phyloP scores from a whole-genome alignment of 2,113 vertebrate genomes.

The Micromys minutus region DNA sequence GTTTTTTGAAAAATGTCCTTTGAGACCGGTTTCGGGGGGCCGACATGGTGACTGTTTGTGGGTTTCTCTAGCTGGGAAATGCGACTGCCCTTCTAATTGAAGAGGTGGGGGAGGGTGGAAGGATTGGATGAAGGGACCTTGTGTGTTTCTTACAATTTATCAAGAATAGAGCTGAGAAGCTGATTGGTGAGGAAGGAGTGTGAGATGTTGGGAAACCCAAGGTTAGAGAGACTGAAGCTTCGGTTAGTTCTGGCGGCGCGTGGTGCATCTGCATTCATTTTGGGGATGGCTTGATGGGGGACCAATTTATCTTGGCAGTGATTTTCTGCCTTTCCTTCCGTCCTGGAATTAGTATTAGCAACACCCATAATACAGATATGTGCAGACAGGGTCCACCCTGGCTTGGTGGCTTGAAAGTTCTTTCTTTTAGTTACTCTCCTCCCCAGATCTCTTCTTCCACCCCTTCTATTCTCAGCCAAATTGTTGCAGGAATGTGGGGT shows the following conservation, averaged over 20 bases:
- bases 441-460: neutral
- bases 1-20: neutral
- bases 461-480: neutral
- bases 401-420: neutral
- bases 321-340: neutral
- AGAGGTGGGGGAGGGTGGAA: neutral
- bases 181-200: neutral
- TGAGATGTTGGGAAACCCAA: neutral
- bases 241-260: neutral
- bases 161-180: slow-evolving; percentile 9
- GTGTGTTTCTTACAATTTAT: slow-evolving; percentile 54
- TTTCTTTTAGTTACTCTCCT: neutral
- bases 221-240: neutral
- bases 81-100: neutral
- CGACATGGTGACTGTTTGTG: neutral
- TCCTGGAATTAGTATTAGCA: neutral
- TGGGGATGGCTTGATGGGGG: neutral
- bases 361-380: neutral
- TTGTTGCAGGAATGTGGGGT: neutral
- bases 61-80: neutral
- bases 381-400: neutral
- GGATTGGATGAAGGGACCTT: neutral
- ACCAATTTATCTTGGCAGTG: neutral
- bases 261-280: neutral
- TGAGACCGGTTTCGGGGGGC: neutral